These are phyloP conservation scores for Podarcis siculus DNA, from an alignment of 2,797 vertebrate species.

Conservation along the genomic window DNA sequence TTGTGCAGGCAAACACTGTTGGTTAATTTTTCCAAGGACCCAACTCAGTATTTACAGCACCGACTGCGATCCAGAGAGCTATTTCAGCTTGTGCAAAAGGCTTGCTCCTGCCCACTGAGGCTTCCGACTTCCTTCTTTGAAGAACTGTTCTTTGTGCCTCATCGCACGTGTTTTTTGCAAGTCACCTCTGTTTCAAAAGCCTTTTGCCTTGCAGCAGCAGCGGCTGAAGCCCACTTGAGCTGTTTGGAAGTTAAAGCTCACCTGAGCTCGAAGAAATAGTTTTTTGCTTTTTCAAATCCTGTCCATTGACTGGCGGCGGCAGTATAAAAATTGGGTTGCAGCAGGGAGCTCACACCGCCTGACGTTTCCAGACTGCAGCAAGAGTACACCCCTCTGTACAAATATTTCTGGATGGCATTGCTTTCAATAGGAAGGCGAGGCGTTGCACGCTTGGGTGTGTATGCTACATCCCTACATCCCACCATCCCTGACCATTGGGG, in stretches of 20 bases:
- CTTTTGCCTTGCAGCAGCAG: neutral
- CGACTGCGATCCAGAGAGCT: neutral
- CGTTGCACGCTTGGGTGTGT: no score
- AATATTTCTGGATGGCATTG: no score
- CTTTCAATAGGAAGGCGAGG: no score
- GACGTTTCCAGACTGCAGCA: no score
- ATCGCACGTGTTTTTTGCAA: neutral
- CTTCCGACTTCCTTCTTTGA: neutral
- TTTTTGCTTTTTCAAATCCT: neutral
- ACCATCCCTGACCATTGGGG: no score
- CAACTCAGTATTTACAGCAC: neutral
- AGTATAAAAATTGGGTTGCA: conserved; percentile 16
- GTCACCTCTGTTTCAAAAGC: neutral
- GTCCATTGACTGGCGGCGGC: neutral
- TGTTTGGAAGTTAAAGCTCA: no score
- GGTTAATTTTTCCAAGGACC: neutral
- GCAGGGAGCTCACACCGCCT: no score
- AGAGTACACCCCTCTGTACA: no score
- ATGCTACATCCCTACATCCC: no score
- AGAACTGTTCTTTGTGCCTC: neutral
- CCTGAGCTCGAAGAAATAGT: neutral
- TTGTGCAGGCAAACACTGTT: no score
- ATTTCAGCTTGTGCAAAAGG: neutral
- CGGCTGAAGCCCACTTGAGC: neutral
- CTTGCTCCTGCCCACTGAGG: neutral